Percentiles rank a stretch among this genome's conserved stretches.
Evolutionary conservation across 2,113 vertebrate genomes (phyloP).

Genomic region (Chaetodon trifascialis): DNA sequence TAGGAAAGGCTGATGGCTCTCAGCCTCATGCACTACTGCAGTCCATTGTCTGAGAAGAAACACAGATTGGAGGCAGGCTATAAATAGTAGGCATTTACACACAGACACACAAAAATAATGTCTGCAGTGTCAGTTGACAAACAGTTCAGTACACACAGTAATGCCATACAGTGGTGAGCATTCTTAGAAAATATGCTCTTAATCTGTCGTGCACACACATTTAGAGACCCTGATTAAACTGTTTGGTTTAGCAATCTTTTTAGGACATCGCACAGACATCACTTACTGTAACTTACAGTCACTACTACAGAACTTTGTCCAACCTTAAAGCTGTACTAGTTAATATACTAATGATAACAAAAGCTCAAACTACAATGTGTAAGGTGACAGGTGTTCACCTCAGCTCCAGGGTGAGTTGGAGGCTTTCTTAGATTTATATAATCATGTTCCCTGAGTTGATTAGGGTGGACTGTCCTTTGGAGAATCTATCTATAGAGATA

Average conservation of each 20-base stretch:
- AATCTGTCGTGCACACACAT: not conserved
- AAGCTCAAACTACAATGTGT: too few relatives aligned
- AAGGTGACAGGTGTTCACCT: not conserved
- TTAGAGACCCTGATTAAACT: conserved; percentile 10
- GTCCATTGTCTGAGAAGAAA: conserved; percentile 10
- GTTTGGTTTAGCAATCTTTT: not conserved
- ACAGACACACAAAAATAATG: not conserved
- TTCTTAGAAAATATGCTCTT: not conserved
- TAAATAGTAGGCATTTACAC: conserved; percentile 7
- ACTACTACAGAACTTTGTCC: not conserved
- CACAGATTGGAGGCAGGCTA: conserved; percentile 2
- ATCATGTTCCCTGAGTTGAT: not conserved
- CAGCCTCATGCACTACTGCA: not conserved
- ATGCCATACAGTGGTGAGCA: not conserved
- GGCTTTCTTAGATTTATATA: not conserved
- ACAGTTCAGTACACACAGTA: not conserved
- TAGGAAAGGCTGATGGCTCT: conserved; percentile 8
- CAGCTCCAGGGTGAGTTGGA: not conserved
- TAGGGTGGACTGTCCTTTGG: too few relatives aligned
- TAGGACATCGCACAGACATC: not conserved
- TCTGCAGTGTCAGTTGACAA: not conserved
- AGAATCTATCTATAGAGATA: too few relatives aligned
- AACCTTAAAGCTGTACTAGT: not conserved
- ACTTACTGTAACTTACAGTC: not conserved
- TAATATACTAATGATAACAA: too few relatives aligned